phyloP scores from a whole-genome alignment of 37 sponge, comb jelly and placozoan species.

The Axinella damicornis region DNA sequence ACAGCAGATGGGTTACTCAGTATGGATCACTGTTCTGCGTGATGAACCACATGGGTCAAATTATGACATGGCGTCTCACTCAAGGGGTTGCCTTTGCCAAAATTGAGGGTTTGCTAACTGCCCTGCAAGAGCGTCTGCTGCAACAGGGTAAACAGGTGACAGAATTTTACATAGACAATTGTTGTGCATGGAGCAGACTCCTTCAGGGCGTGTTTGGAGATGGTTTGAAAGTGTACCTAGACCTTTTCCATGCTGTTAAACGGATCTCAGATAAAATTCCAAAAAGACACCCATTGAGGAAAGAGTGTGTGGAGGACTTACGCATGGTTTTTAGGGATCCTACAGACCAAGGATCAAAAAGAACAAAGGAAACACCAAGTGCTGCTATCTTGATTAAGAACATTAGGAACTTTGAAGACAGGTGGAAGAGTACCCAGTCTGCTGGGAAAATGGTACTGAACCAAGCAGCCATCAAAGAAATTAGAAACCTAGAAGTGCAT shows the following conservation, averaged over 20 bases:
- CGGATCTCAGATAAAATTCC: constrained; percentile 33
- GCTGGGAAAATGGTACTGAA: neutral
- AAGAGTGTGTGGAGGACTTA: constrained; percentile 33
- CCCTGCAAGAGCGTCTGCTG: neutral
- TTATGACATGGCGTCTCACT: constrained; percentile 44
- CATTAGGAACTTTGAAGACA: neutral
- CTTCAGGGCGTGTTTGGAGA: constrained; percentile 45
- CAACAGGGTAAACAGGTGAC: constrained; percentile 15
- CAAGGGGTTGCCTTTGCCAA: neutral
- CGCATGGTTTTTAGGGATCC: constrained; percentile 39
- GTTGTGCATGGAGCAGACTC: constrained; percentile 28
- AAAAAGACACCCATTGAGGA: constrained; percentile 7
- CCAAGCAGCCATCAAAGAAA: constrained; percentile 26
- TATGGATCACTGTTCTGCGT: constrained; percentile 46
- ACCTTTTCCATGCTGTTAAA: constrained; percentile 63
- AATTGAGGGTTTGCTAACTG: neutral
- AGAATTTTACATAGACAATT: constrained; percentile 59
- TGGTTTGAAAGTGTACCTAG: constrained; percentile 15
- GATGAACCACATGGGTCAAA: constrained; percentile 25
- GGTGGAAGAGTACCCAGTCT: constrained; percentile 8
- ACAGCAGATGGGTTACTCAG: constrained; percentile 42
- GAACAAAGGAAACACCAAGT: constrained; percentile 25
- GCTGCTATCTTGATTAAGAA: constrained; percentile 6
- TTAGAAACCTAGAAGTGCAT: constrained; percentile 17
- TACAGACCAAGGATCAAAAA: constrained; percentile 10